Evolutionary conservation across 2,888 invertebrate genomes (phyloP), one percentile per base, ranked within the genome.

Genomic region (Acronicta psi): DNA sequence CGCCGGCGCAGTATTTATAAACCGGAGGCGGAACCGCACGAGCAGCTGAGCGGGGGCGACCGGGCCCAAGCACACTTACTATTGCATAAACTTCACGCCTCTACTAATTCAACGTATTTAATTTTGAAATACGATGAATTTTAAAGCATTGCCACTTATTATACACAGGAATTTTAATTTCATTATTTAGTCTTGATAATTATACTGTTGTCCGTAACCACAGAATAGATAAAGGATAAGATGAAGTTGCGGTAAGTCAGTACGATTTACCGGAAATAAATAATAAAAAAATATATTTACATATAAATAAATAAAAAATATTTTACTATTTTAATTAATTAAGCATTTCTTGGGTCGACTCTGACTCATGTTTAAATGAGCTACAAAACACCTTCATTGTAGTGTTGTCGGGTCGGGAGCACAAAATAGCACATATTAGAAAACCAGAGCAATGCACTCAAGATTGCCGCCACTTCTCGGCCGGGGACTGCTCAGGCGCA

Each of bases 1-100:
- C 90, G 89, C 89, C 88, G 85, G 81, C 82, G 80, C 82, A 72
- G 86, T 92, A 92, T 92, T 91, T 90, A 91, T 92, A 92, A 89
- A 90, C 87, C 88, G 89, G 88, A 89, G 90, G 90, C 90, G 91
- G 84, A 82, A 81, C 81, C 66, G 78, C 80, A 81, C 79, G 82
- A 81, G 82, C 82, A 81, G 83, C 82, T 79, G 83, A 81, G 85
- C 82, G 85, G 82, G 84, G 81, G 83, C 85, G 34, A 11, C 29
- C 11, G 34, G 83, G 82, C 79, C 79, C 74, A 77, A 77, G 75
- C 80, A 58, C 59, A 67, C 66, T 65, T 56, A 45, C 58, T 49
- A 66, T 77, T 71, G 65, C 78, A 57, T 52, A 75, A 72, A 72
- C 56, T 79, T 79, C 77, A 81, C 82, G 81, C 80, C 81, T 81